Conservation (phyloP, 2,888 invertebrate genomes). For the Tiphia femorata region DNA sequence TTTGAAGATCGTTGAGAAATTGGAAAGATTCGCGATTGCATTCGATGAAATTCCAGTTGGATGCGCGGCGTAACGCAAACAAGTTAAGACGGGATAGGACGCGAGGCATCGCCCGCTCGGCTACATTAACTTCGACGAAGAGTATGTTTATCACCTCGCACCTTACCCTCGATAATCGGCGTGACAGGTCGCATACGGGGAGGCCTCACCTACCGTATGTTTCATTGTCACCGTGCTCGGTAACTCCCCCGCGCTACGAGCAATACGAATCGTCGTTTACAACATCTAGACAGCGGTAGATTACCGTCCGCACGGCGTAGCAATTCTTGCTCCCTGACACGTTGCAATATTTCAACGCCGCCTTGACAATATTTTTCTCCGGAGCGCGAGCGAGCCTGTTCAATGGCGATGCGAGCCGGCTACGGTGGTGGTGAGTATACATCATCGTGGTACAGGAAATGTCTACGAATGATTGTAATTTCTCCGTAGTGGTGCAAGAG, state of each 20-base stretch:
- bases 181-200: background rate
- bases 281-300: slow-evolving; percentile 37
- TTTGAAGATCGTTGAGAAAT: too few relatives aligned
- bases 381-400: slow-evolving; percentile 10
- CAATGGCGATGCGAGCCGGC: slow-evolving; percentile 2
- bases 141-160: too few relatives aligned
- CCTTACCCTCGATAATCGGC: background rate
- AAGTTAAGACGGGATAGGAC: too few relatives aligned
- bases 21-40: too few relatives aligned
- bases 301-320: slow-evolving; percentile 42
- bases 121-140: too few relatives aligned
- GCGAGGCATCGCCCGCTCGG: too few relatives aligned
- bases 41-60: too few relatives aligned
- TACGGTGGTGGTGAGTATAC: background rate
- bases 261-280: slow-evolving; percentile 40
- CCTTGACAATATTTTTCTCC: slow-evolving; percentile 47
- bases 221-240: slow-evolving; percentile 37
- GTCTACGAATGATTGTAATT: slow-evolving; percentile 40
- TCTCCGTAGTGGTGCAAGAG: too few relatives aligned
- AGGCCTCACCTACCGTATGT: slow-evolving; percentile 35
- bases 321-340: slow-evolving; percentile 44
- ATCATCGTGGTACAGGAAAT: slow-evolving; percentile 21
- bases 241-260: slow-evolving; percentile 29
- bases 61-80: too few relatives aligned
- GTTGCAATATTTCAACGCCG: slow-evolving; percentile 48